These are phyloP conservation scores for Drosophila biarmipes DNA, from an alignment of 1,140 invertebrate genomes.

Conservation along the genomic window DNA sequence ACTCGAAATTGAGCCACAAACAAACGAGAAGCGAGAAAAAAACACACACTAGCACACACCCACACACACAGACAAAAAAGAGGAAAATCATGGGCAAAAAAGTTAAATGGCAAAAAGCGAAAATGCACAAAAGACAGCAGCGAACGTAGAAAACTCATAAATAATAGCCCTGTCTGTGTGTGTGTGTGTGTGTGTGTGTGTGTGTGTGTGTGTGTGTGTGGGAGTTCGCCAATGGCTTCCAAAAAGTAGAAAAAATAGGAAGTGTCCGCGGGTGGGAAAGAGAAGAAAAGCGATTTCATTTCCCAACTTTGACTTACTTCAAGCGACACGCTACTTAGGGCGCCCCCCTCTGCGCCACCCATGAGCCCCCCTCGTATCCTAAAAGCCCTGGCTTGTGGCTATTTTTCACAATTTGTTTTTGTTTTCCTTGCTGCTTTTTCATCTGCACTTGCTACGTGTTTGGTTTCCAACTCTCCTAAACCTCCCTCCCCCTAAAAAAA, in stretches of 20 bases:
- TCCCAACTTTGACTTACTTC: constrained; percentile 50
- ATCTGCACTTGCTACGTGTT: constrained; percentile 55
- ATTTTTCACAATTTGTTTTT: constrained; percentile 76
- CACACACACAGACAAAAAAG: neutral
- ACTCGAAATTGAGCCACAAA: constrained; percentile 77
- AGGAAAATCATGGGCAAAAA: constrained; percentile 9
- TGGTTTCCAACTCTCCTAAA: neutral
- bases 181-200: constrained; percentile 3
- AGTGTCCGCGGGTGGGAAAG: neutral
- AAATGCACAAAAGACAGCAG: constrained; percentile 71
- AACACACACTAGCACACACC: too few species aligned
- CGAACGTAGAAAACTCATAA: constrained; percentile 77
- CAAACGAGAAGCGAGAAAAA: constrained; percentile 12
- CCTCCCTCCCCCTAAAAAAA: neutral
- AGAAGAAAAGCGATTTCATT: constrained; percentile 42
- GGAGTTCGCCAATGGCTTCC: constrained; percentile 1
- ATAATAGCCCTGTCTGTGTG: constrained; percentile 59
- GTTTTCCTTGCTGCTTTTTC: constrained; percentile 11
- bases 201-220: neutral
- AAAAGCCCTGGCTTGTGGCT: constrained; percentile 44
- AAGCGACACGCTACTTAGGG: constrained; percentile 47
- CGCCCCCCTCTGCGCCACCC: neutral
- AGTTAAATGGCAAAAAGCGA: constrained; percentile 71
- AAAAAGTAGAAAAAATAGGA: neutral
- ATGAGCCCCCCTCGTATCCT: neutral